Base-by-base conservation (phyloP, 1,140 invertebrate species). In the Drosophila nannoptera region DNA sequence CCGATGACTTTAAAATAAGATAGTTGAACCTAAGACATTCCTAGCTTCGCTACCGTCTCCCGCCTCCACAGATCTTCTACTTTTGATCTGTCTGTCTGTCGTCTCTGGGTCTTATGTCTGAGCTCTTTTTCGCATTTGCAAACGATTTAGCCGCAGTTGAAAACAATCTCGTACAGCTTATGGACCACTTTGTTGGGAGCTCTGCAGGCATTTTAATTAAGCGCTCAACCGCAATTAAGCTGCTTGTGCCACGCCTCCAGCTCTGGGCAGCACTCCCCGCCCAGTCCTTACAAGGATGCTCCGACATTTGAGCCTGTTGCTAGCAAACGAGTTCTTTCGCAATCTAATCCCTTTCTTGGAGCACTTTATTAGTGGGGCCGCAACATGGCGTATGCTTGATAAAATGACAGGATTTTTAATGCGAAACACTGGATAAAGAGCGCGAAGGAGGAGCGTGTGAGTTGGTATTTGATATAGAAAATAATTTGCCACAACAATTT, bases 161-260 rank as follows among this genome's bases (percentile, higher is more conserved):
- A n/a, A 16, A 49, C 11, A 36, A 12, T 54, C 22, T 58, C 29
- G 31, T 36, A 50, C 40, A 70, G 50, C 54, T 65, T 73, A 29
- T 14, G 42, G 60, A 70, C 22, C 59, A 65, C 42, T 73, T 69
- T 63, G 48, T 56, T 55, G 35, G 22, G 43, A 31, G 31, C 31
- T 36, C 54, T 12, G 33, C 55, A 69, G 59, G 35, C 43, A 46
- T 45, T 64, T 55, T 49, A 65, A 61, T 61, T 40, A 61, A 40
- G 4, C 63, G 46, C 33, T 7, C 12, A 71, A 59, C 66, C 55
- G 62, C 62, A 75, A 67, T 72, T 72, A 75, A 75, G 69, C 69
- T 42, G 45, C 43, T 73, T 63, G 65, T 9, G 31, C 5, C n/a
- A 7, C 38, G 46, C 50, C 43, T 43, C 22, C 22, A 22, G 22